Percentiles rank a stretch among this genome's conserved stretches.
Evolutionary conservation across 92 coral and sea anemone genomes (phyloP).

Genomic region (Galaxea fascicularis): DNA sequence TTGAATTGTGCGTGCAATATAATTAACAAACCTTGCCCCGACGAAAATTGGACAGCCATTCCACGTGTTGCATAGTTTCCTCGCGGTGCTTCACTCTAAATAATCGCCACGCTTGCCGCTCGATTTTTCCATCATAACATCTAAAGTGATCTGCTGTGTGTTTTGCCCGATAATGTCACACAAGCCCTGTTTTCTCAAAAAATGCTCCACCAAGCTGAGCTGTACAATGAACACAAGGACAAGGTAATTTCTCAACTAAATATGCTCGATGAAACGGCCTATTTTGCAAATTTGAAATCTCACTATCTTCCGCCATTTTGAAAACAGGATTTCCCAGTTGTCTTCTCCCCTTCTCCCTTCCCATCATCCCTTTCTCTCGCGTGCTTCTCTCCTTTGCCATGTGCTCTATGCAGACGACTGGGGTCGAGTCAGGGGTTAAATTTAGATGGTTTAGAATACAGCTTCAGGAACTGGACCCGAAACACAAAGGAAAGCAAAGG

Average conservation of each 20-base stretch:
- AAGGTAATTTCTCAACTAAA: background rate
- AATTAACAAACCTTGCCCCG: background rate
- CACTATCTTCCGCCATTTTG: slow-evolving; percentile 2
- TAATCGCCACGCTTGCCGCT: background rate
- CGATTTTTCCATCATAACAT: too few species aligned
- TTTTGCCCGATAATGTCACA: too few species aligned
- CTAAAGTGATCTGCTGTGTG: too few species aligned
- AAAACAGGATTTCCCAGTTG: slow-evolving; percentile 7
- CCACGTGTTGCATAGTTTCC: slow-evolving; percentile 1
- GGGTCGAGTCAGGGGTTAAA: too few species aligned
- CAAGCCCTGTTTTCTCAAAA: too few species aligned
- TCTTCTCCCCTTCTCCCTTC: background rate
- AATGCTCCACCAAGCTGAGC: background rate
- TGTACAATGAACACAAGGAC: background rate
- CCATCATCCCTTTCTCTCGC: slow-evolving; percentile 16
- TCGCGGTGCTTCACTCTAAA: slow-evolving; percentile 8
- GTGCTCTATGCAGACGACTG: too few species aligned
- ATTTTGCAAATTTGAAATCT: background rate
- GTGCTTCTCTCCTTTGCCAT: background rate
- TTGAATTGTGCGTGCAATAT: too few species aligned
- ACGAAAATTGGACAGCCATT: slow-evolving; percentile 3
- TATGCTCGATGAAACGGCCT: background rate
- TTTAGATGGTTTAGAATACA: too few species aligned
- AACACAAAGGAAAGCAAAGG: background rate
- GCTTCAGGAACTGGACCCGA: too few species aligned